Evolutionary conservation across 2,113 vertebrate species (phyloP), one percentile per base, ranked within the genome.

Genomic region (Cercopithecus mona): DNA sequence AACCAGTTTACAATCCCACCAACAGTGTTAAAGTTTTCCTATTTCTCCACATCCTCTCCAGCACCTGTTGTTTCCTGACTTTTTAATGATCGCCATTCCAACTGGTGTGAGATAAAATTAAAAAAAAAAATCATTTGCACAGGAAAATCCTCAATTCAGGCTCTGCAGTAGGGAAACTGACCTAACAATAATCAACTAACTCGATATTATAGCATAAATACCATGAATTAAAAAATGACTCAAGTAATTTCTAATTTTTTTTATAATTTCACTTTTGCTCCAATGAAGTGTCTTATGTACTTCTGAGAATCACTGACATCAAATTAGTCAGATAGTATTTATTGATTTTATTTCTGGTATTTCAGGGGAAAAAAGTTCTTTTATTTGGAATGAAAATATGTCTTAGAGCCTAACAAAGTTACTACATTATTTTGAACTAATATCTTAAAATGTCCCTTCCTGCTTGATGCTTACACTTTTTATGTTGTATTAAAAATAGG

Each of bases 301-400:
- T 45, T 90, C 88, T 79, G 5, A 59, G 11, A 59, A 35, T 70
- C 38, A 55, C 38, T 78, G 12, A 82, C 20, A 80, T n/a, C 30
- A 95, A 52, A 93, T 61, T 84, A 45, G 2, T 61, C 38, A 78
- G 20, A 83, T 17, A 68, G 30, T 70, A 86, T 64, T 52, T 8
- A 8, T 13, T 91, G 27, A 93, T 52, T 3, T 55, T 27, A 72
- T 43, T 91, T 13, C 40, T n/a, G 66, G 20, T 45, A 76, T 94
- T 61, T 76, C n/a, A 68, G 17, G 17, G 61, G 75, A 80, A 90
- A 17, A 14, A 82, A 57, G 18, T 3, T 1, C 50, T 79, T 64
- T 25, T 30, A 64, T 43, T 95, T 90, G 90, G 11, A 90, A 90
- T 90, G 20, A 93, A 84, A 91, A 70, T 83, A 40, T 66, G 23